phyloP scores from a whole-genome alignment of 2,888 invertebrate genomes.

The Cerastis rubricosa region DNA sequence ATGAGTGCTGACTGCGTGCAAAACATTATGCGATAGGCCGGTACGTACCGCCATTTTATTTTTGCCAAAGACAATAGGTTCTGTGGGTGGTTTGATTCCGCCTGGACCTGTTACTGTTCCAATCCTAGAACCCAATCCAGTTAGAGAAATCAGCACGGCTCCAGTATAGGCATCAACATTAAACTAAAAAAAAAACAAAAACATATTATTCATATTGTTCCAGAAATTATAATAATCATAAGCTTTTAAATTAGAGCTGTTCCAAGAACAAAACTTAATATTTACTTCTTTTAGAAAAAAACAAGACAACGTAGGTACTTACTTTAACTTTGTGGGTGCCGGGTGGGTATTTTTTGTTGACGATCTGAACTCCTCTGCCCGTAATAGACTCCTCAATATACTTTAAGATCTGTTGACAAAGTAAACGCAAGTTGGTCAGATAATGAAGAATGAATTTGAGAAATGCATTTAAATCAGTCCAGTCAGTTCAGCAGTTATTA shows the following conservation, averaged over 20 bases:
- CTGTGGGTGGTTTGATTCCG: slow-evolving; percentile 60
- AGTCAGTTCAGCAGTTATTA: background rate
- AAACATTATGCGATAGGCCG: background rate
- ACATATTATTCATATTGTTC: background rate
- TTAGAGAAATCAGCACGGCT: slow-evolving; percentile 70
- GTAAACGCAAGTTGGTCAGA: background rate
- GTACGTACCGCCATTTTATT: slow-evolving; percentile 68
- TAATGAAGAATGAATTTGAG: too few relatives aligned
- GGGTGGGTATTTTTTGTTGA: slow-evolving; percentile 50
- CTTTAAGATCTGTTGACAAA: slow-evolving; percentile 71
- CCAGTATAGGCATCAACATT: slow-evolving; percentile 69
- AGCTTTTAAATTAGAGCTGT: background rate
- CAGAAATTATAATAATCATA: background rate
- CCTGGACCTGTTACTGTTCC: slow-evolving; percentile 67
- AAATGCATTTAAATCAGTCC: background rate
- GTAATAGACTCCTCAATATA: slow-evolving; percentile 72
- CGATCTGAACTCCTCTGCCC: slow-evolving; percentile 62
- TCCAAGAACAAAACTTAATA: background rate
- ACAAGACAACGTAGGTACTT: background rate
- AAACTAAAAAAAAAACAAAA: slow-evolving; percentile 68
- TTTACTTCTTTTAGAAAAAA: background rate
- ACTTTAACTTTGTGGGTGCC: slow-evolving; percentile 48
- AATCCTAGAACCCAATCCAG: slow-evolving; percentile 68
- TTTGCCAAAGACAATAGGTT: slow-evolving; percentile 61
- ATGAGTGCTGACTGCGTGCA: background rate